Percentiles rank a stretch among this genome's conserved stretches.
Evolutionary conservation across 2,888 invertebrate species (phyloP).

Genomic region (Eretmocerus hayati): DNA sequence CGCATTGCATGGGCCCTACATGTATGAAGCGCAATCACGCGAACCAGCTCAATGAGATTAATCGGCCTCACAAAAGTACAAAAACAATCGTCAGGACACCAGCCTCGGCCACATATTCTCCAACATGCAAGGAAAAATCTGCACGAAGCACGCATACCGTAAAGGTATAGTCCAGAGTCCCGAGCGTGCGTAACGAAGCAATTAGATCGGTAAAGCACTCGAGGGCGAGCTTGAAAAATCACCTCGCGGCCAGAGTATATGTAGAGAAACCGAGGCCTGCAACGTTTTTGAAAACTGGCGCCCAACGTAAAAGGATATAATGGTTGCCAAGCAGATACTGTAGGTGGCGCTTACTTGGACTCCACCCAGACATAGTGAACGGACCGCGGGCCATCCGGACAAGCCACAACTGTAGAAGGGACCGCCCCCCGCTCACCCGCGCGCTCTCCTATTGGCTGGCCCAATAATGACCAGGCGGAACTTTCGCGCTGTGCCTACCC

Average conservation of each 20-base stretch:
- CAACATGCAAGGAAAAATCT: background rate
- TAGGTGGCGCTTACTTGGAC: constrained; percentile 23
- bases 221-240: constrained; percentile 19
- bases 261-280: no score
- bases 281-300: constrained; percentile 7
- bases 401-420: no score
- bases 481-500: no score
- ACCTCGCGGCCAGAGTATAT: no score
- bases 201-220: constrained; percentile 20
- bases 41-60: no score
- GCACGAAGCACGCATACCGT: no score
- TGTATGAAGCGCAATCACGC: no score
- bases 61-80: background rate
- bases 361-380: constrained; percentile 47
- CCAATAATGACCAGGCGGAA: constrained; percentile 46
- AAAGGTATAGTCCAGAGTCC: no score
- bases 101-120: background rate
- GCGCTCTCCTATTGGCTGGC: constrained; percentile 48
- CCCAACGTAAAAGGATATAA: constrained; percentile 31
- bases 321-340: constrained; percentile 35
- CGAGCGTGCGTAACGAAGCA: constrained; percentile 15
- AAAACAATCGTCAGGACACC: constrained; percentile 8
- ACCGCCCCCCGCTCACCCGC: constrained; percentile 47
- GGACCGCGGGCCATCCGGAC: constrained; percentile 50
- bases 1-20: no score